Evolutionary conservation across 2,888 invertebrate species (phyloP).

Genomic region (Temnothorax ravouxi): DNA sequence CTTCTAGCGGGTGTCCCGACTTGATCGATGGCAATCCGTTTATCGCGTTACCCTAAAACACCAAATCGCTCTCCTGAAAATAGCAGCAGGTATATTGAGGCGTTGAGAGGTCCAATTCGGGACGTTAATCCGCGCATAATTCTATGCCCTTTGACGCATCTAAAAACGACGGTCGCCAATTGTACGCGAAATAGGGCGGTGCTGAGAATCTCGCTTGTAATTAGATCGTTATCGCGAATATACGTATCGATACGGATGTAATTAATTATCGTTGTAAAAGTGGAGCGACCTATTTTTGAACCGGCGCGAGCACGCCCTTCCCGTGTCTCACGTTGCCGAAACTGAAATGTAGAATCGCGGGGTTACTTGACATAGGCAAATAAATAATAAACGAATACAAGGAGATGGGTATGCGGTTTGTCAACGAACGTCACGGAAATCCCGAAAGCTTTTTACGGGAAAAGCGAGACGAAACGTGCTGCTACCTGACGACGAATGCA

Average conservation of each 20-base stretch:
- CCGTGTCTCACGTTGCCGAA: not conserved
- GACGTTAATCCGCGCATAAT: not conserved
- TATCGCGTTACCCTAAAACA: slow-evolving; percentile 52
- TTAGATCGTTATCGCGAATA: not conserved
- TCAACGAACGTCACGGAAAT: slow-evolving; percentile 22
- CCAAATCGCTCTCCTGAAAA: slow-evolving; percentile 37
- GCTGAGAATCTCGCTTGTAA: not conserved
- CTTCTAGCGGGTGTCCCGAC: slow-evolving; percentile 69
- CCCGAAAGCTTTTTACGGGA: slow-evolving; percentile 32
- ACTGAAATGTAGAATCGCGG: not conserved
- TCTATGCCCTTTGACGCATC: not conserved
- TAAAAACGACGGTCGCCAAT: not conserved
- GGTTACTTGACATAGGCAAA: not conserved
- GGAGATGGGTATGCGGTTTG: not conserved
- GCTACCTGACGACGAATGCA: slow-evolving; percentile 66
- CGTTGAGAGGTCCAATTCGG: not conserved
- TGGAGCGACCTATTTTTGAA: slow-evolving; percentile 4
- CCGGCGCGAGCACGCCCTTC: not conserved
- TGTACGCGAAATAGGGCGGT: no score
- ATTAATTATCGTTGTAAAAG: not conserved
- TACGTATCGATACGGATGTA: not conserved
- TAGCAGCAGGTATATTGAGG: slow-evolving; percentile 20
- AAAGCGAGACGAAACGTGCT: slow-evolving; percentile 67
- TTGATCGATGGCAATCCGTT: slow-evolving; percentile 59
- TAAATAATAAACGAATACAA: slow-evolving; percentile 3